Evolutionary conservation across 2,797 vertebrate species (phyloP).

Genomic region (Acomys russatus): DNA sequence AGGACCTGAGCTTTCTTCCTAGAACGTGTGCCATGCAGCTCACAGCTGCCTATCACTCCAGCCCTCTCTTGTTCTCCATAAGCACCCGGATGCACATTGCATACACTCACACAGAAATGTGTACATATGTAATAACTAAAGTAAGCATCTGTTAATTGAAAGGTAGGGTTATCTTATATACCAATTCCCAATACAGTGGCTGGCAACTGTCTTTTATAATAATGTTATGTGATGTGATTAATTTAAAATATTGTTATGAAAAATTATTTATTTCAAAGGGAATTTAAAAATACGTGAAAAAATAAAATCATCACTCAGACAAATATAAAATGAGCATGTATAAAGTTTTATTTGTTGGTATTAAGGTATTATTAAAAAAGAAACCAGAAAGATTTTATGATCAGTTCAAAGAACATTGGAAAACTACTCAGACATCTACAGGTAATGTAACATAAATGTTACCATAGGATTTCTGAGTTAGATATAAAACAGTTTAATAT

Average conservation of each 20-base stretch:
- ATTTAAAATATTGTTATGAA: not conserved
- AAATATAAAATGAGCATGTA: not conserved
- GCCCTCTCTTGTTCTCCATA: not conserved
- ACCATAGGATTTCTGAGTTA: conserved; percentile 14
- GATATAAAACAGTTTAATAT: not conserved
- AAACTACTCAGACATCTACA: not conserved
- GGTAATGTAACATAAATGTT: conserved; percentile 33
- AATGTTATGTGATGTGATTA: not conserved
- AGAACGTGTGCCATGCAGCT: not conserved
- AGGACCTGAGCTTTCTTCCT: not conserved
- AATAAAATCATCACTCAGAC: not conserved
- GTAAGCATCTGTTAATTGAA: not conserved
- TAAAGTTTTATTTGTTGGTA: conserved; percentile 6
- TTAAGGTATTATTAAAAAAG: not conserved
- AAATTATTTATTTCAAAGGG: not conserved
- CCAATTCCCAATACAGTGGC: not conserved
- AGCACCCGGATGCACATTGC: not conserved
- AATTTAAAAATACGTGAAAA: not conserved
- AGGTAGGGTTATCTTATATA: conserved; percentile 14
- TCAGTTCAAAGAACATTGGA: conserved; percentile 32
- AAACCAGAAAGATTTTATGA: conserved; percentile 21
- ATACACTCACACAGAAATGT: not conserved
- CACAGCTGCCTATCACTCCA: not conserved
- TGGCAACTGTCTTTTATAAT: not conserved
- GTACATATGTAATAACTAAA: no score